Evolutionary conservation across 92 coral and sea anemone species (phyloP).

Genomic region (Siderastrea siderea): DNA sequence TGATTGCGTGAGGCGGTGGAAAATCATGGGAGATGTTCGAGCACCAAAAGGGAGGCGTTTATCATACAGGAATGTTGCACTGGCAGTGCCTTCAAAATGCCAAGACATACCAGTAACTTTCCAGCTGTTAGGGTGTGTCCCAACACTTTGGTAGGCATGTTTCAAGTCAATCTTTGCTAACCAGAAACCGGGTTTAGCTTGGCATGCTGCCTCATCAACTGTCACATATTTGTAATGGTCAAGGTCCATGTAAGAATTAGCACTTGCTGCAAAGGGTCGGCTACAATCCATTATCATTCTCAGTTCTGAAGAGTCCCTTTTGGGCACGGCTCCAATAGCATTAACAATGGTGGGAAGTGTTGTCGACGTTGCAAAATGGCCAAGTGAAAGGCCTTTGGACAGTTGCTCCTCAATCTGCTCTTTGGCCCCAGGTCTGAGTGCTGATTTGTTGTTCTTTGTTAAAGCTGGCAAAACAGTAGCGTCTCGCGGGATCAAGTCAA

Average conservation of each 20-base stretch:
- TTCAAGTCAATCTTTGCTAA: conserved; percentile 25
- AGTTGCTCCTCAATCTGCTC: conserved; percentile 52
- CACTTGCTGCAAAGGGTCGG: conserved; percentile 14
- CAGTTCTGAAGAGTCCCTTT: conserved; percentile 35
- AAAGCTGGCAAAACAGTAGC: conserved; percentile 26
- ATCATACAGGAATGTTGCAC: not conserved
- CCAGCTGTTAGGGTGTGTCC: not conserved
- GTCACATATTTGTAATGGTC: conserved; percentile 38
- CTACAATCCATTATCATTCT: conserved; percentile 44
- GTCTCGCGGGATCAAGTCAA: conserved; percentile 16
- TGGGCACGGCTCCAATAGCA: conserved; percentile 47
- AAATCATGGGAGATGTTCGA: conserved; percentile 20
- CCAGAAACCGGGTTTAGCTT: conserved; percentile 37
- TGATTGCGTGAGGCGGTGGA: conserved; percentile 5
- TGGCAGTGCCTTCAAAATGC: not conserved
- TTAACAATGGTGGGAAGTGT: conserved; percentile 34
- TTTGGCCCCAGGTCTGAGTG: conserved; percentile 35
- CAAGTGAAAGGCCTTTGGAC: conserved; percentile 26
- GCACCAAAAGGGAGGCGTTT: not conserved
- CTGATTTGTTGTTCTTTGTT: not conserved
- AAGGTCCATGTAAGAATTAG: conserved; percentile 43
- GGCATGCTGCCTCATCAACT: conserved; percentile 42
- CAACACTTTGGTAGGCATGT: conserved; percentile 41
- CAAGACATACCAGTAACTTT: not conserved
- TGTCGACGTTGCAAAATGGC: conserved; percentile 28